These are phyloP conservation scores for Phyllopteryx taeniolatus DNA, from an alignment of 2,113 vertebrate species.

Conservation along the genomic window DNA sequence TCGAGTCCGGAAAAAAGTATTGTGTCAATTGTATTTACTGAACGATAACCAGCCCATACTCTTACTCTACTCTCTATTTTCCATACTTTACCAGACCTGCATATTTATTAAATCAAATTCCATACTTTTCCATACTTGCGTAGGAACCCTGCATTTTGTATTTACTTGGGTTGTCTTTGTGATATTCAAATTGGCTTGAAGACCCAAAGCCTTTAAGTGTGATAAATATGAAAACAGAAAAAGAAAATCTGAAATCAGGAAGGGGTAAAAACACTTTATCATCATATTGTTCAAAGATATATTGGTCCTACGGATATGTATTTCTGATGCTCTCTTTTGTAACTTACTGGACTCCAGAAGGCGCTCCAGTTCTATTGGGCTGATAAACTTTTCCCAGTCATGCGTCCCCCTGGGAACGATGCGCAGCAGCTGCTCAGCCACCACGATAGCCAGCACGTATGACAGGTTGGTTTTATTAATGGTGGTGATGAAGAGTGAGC, in stretches of 20 bases:
- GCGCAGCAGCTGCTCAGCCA: conserved; percentile 82
- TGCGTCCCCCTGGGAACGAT: conserved; percentile 92
- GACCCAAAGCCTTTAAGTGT: not conserved
- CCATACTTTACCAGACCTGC: too few relatives aligned
- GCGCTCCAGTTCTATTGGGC: conserved; percentile 83
- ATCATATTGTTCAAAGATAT: not conserved
- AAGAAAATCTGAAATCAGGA: not conserved
- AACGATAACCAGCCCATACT: too few relatives aligned
- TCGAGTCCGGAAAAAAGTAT: too few relatives aligned
- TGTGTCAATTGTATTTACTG: too few relatives aligned
- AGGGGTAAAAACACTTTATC: not conserved
- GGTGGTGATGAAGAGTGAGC: conserved; percentile 93
- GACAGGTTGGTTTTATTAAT: conserved; percentile 91
- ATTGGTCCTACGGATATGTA: not conserved
- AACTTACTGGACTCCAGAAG: conserved; percentile 89
- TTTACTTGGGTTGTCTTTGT: not conserved
- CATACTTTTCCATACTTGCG: too few relatives aligned
- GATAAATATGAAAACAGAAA: not conserved
- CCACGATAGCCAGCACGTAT: conserved; percentile 83
- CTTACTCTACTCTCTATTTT: too few relatives aligned
- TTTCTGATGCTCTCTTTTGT: not conserved
- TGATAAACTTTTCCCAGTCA: conserved; percentile 93
- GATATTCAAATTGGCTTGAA: not conserved
- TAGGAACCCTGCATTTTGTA: too few relatives aligned
- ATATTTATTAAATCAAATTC: too few relatives aligned